Percentiles rank a stretch among this genome's conserved stretches.
Evolutionary conservation across 2,113 vertebrate genomes (phyloP).

Genomic region (Morone chrysops): DNA sequence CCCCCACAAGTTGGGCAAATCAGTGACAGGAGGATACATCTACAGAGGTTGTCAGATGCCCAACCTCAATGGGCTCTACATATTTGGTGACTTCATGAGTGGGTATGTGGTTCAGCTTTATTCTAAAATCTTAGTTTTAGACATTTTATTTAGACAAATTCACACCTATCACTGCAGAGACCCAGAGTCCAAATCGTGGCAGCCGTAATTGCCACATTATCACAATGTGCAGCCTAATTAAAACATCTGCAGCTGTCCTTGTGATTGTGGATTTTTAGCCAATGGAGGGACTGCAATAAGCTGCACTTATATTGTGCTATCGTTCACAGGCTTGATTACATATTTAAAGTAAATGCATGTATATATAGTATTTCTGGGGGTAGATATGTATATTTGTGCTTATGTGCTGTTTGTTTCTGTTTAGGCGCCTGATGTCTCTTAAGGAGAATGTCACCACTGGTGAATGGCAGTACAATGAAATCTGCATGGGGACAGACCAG

Average conservation of each 20-base stretch:
- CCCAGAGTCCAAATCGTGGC: neutral
- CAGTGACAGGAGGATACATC: slow-evolving; percentile 88
- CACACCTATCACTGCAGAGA: neutral
- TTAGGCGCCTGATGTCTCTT: slow-evolving; percentile 87
- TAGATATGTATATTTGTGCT: slow-evolving; percentile 2
- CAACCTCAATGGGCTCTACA: slow-evolving; percentile 87
- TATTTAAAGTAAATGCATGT: neutral
- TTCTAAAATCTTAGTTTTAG: neutral
- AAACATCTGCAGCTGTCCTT: neutral
- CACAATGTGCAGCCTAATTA: neutral
- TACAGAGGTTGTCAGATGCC: slow-evolving; percentile 89
- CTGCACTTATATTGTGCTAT: neutral
- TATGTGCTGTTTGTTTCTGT: slow-evolving; percentile 27
- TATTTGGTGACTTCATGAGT: slow-evolving; percentile 90
- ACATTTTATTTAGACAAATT: neutral
- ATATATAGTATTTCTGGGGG: neutral
- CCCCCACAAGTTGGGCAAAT: slow-evolving; percentile 86
- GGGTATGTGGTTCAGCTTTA: slow-evolving; percentile 74
- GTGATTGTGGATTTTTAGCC: neutral
- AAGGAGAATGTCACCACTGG: slow-evolving; percentile 79
- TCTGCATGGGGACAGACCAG: slow-evolving; percentile 86
- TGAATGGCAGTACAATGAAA: slow-evolving; percentile 85
- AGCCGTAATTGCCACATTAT: neutral
- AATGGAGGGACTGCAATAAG: neutral
- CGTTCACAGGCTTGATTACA: neutral